Base-by-base conservation (phyloP, 2,113 vertebrate genomes). In the Cavia porcellus region DNA sequence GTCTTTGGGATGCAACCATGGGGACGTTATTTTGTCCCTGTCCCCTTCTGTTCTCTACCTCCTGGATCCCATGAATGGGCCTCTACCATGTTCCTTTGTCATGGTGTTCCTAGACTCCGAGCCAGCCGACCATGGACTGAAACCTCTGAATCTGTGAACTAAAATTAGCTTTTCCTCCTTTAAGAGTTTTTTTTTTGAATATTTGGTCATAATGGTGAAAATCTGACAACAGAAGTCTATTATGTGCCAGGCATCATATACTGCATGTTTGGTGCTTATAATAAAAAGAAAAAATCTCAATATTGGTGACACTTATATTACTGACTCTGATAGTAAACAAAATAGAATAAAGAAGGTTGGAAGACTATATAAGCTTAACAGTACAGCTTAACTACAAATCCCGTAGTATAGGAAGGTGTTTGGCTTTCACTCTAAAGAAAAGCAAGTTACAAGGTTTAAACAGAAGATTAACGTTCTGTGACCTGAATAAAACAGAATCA, bases 401-500 rank as follows among this genome's bases (percentile, higher is more conserved):
- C 17, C 50, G 2, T 0, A 64, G 17, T 47, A 74, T 0, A 59
- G 22, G 7, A 57, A 47, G 47, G 17, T 30, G n/a, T 24, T 35
- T 45, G 38, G 77, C 25, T 95, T 84, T 90, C n/a, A 84, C 14
- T 81, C 32, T 89, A 30, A 92, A n/a, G 32, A 61, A 77, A 77
- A 87, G 66, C 2, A 81, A 90, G 28, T 83, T n/a, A 94, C 66
- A 64, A 64, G 11, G 7, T 50, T 91, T 91, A 94, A 83, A 89
- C 52, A 92, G 52, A 82, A 47, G 28, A 80, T 19, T 81, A 28
- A 70, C 22, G 92, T 74, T 88, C 57, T 82, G 25, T 82, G 38
- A 61, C 66, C 35, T 90, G 8, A 92, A 94, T 25, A 55, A 30
- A 93, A 96, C 14, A 96, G 42, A 86, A 85, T 52, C 25, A 59